Conservation (phyloP, 1,140 invertebrate genomes). For the Plectrocnemia conspersa region DNA sequence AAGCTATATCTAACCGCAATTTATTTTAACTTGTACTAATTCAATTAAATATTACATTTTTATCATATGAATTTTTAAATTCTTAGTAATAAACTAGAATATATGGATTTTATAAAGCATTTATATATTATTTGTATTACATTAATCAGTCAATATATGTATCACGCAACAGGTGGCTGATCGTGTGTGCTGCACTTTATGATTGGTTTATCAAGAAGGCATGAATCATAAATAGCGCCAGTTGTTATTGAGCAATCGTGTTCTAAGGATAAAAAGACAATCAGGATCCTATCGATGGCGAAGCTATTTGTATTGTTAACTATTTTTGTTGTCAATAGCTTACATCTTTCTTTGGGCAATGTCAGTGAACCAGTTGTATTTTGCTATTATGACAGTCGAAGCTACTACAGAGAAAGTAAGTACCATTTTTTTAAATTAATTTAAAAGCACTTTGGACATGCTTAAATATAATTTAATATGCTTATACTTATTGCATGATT, state of each 20-base stretch:
- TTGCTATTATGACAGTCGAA: constrained; percentile 65
- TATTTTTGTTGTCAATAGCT: constrained; percentile 38
- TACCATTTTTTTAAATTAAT: constrained; percentile 22
- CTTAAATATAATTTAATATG: constrained; percentile 1
- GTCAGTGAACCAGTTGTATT: constrained; percentile 52
- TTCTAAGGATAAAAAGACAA: constrained; percentile 3
- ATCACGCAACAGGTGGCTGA: not conserved
- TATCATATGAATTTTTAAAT: no score
- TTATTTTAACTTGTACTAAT: no score
- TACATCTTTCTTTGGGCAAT: constrained; percentile 39
- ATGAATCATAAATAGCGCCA: constrained; percentile 1
- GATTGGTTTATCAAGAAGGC: constrained; percentile 14
- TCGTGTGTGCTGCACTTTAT: not conserved
- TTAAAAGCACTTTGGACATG: no score
- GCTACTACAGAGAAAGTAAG: constrained; percentile 62
- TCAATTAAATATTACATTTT: no score
- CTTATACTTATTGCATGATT: not conserved
- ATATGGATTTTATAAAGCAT: no score
- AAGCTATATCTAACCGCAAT: no score
- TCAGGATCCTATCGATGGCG: constrained; percentile 13
- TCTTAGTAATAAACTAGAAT: no score
- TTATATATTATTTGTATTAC: no score
- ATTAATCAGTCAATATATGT: no score
- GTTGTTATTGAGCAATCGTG: constrained; percentile 20
- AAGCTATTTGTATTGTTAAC: constrained; percentile 36